Base-by-base conservation (phyloP, 2,113 vertebrate species). In the Chaenogobius annularis region DNA sequence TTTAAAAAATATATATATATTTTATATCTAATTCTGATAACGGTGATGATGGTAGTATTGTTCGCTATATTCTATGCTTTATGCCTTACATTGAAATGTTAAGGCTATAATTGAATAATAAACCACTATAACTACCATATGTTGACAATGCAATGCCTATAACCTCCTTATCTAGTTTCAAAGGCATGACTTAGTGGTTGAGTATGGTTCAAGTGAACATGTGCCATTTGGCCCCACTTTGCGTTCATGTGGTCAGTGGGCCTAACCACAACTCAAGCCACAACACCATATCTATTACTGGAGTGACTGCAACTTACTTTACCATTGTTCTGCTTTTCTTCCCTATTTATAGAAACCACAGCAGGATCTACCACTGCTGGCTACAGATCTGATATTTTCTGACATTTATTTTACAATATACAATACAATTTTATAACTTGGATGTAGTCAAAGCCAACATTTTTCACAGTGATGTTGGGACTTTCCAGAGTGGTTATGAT, bases 141-240 rank as follows among this genome's bases (percentile, higher is more conserved):
- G 73, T 77, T 67, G 71, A 68, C 68, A 12, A 70, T 47, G 72
- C 63, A 73, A 72, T 50, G 37, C 35, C 43, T 52, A 1, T 7
- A 19, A 64, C 66, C 63, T 31, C 64, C 82, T 73, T 12, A 0
- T 43, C 65, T 55, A 35, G 35, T 48, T 72, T 86, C 67, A 75
- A 79, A 66, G 70, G 77, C 61, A 69, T 66, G 35, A 40, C 55
- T 43, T 31, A 87, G 87, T 68, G 87, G 90, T 90, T 77, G 64
- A 75, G 72, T 76, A 70, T 20, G 37, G 75, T 80, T 71, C 46
- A 75, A 83, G 62, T 81, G 74, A 86, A 78, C 72, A 68, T 82
- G 78, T 84, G 72, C 75, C 80, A 83, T 80, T 59, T 80, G 81
- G 68, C 78, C 82, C 83, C 76, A 66, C 68, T 61, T 15, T 17